Evolutionary conservation across 2,888 invertebrate species (phyloP), one percentile per base, ranked within the genome.

Genomic region (Muscina levida): DNA sequence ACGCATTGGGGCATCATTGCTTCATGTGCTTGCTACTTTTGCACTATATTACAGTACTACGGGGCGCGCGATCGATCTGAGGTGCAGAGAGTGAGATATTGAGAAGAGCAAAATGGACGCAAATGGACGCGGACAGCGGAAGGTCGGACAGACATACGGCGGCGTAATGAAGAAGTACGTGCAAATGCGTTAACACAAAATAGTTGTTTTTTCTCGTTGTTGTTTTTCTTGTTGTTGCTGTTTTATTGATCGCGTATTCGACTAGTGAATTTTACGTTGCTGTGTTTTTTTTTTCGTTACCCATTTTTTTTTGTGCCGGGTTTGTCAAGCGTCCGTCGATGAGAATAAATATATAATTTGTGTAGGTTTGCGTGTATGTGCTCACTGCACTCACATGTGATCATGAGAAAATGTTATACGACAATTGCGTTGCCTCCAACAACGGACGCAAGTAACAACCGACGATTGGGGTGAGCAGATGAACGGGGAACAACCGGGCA

Each of bases 141-240:
- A n/a, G n/a, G 37, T 19, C 39, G 26, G 26, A 13, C 56, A 26
- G 56, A 56, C 56, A 13, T 13, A 59, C 37, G 31, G 46, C 8
- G 46, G 48, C 26, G 48, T 39, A 44, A 68, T 48, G 62, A 78
- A 78, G 77, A 80, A 71, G 42, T 80, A 81, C 80, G 73, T 81
- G 80, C 77, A 77, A 81, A 81, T 81, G 77, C 77, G 77, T 81
- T 81, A 62, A 62, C 73, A 74, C 77, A 77, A 81, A 77, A 81
- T 77, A 77, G 73, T 81, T 81, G 57, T n/a, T n/a, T n/a, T n/a
- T n/a, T n/a, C n/a, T n/a, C n/a, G n/a, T n/a, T n/a, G 31, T 31
- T 31, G 31, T 8, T 31, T 8, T 31, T 31, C 4, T 31, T 31
- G 31, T 31, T 31, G 31, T 31, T 31, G 31, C 31, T 31, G 31